A percentile compares a stretch with the other conserved stretches of the same genome.
phyloP scores from a whole-genome alignment of 2,797 vertebrate species.

The Microctenopoma stevenorrisi region DNA sequence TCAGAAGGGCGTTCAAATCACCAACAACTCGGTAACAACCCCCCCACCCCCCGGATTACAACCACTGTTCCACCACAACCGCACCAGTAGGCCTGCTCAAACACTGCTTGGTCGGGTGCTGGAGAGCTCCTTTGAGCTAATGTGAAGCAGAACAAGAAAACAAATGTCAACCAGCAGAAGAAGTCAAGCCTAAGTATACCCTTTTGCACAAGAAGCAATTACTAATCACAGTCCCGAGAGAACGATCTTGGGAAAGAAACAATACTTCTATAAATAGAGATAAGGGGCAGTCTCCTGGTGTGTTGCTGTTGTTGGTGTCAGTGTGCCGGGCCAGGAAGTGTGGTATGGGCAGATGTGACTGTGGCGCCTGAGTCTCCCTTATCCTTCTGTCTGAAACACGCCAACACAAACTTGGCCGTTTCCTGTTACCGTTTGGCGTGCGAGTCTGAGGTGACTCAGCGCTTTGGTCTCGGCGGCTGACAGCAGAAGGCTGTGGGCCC shows the following conservation, averaged over 20 bases:
- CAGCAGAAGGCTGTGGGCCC: background rate
- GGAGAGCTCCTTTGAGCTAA: slow-evolving; percentile 3
- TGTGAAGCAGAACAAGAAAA: slow-evolving; percentile 24
- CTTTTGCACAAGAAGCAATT: background rate
- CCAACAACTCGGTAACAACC: background rate
- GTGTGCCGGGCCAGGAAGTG: slow-evolving; percentile 42
- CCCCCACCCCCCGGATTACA: background rate
- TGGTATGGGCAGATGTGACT: slow-evolving; percentile 54
- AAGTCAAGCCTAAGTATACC: background rate
- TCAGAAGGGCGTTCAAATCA: slow-evolving; percentile 9
- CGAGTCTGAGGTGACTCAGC: slow-evolving; percentile 31
- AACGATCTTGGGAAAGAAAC: slow-evolving; percentile 12
- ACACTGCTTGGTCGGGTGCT: background rate
- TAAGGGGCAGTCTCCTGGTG: slow-evolving; percentile 31
- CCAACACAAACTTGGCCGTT: slow-evolving; percentile 34
- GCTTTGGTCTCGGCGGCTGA: background rate
- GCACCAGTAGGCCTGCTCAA: slow-evolving; percentile 5
- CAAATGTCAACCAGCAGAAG: slow-evolving; percentile 3
- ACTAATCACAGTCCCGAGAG: background rate
- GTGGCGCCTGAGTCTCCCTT: slow-evolving; percentile 18
- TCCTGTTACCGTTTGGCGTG: slow-evolving; percentile 23
- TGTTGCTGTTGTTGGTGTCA: slow-evolving; percentile 42
- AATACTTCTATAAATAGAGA: slow-evolving; percentile 8
- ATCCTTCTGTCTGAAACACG: slow-evolving; percentile 19
- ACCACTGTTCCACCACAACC: slow-evolving; percentile 10